Evolutionary conservation across 2,888 invertebrate species (phyloP), one percentile per base, ranked within the genome.

Genomic region (Acanthoscelides obtectus): DNA sequence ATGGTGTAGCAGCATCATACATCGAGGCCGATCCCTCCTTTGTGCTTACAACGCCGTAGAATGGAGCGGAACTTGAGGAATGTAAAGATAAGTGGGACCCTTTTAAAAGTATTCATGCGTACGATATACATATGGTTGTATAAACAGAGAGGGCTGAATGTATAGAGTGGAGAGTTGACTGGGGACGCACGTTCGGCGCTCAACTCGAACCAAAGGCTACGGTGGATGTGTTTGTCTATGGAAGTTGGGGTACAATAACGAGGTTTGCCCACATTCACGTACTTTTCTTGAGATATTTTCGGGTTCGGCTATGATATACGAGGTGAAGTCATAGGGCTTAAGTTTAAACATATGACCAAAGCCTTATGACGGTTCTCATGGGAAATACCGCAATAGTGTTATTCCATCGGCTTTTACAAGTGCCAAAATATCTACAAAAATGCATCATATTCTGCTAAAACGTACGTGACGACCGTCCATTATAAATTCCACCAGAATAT

Each of bases 41-140:
- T 45, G 45, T 45, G 12, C 45, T 17, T 17, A 45, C 45, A 17
- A 45, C 45, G 17, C 45, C 45, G 45, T 45, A 12, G 45, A 45
- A 45, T 45, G 45, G 76, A 77, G 77, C 75, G 75, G 71, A 81
- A 81, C 80, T 80, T 78, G 75, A 77, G 81, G 80, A 82, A 82
- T 80, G 81, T 79, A 80, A 79, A 80, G 80, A 79, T 80, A 83
- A 82, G 81, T 82, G 81, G 45, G 45, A 80, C 81, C 83, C 83
- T 84, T 84, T 84, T 81, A 83, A 83, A 84, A 83, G 84, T 83
- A 84, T 83, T 82, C 84, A 82, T 84, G 84, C 84, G 83, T 84
- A 80, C 83, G 81, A 80, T 83, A 82, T 82, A 83, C 83, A 83
- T 83, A 83, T 82, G 82, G 82, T 82, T 83, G 76, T 83, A 83